Evolutionary conservation across 2,113 vertebrate genomes (phyloP).

Genomic region (Peucedramus taeniatus): DNA sequence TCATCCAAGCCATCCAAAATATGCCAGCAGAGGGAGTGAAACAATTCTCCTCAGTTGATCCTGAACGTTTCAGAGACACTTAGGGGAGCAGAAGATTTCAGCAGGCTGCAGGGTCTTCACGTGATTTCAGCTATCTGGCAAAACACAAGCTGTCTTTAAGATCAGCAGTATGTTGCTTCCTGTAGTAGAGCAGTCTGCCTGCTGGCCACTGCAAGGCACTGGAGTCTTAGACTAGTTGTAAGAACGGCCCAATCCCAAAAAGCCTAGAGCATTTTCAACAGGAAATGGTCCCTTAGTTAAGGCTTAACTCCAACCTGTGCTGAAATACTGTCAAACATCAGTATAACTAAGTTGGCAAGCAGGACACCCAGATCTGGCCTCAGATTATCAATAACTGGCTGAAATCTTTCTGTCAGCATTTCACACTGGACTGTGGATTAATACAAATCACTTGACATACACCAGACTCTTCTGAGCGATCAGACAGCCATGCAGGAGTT

Average conservation of each 20-base stretch:
- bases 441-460: not conserved
- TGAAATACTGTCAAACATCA: not conserved
- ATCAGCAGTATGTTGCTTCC: not conserved
- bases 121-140: not conserved
- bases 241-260: not conserved
- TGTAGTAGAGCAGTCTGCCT: not conserved
- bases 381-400: not conserved
- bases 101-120: not conserved
- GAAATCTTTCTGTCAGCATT: not conserved
- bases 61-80: not conserved
- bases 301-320: not conserved
- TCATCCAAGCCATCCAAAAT: not conserved
- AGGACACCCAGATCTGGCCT: not conserved
- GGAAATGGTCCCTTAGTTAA: not conserved
- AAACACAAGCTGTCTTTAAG: not conserved
- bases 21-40: conserved; percentile 31
- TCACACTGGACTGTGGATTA: not conserved
- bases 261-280: not conserved
- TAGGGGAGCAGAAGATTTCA: not conserved
- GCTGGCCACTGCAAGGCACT: not conserved
- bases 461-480: not conserved
- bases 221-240: not conserved
- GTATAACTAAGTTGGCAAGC: not conserved
- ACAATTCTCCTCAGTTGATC: not conserved
- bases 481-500: not conserved